Evolutionary conservation across 2,888 invertebrate species (phyloP).

Genomic region (Saturnia pavonia): DNA sequence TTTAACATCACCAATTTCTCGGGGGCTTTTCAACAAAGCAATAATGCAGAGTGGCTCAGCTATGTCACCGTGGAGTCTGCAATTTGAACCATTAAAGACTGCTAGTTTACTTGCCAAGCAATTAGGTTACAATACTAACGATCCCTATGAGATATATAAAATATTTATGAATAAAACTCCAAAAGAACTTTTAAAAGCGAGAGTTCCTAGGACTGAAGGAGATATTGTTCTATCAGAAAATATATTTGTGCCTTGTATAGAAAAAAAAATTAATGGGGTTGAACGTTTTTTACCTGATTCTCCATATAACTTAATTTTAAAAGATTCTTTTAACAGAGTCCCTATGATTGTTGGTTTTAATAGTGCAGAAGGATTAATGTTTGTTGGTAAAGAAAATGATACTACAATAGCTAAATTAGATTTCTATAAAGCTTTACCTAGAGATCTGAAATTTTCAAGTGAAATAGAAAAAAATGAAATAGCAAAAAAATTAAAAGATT

Average conservation of each 20-base stretch:
- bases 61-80: slow-evolving; percentile 67
- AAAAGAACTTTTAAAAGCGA: slow-evolving; percentile 48
- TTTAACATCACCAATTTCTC: slow-evolving; percentile 64
- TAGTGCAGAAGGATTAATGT: slow-evolving; percentile 67
- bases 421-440: slow-evolving; percentile 56
- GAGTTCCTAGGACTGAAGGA: slow-evolving; percentile 62
- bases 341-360: slow-evolving; percentile 69
- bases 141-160: slow-evolving; percentile 56
- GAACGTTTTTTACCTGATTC: slow-evolving; percentile 56
- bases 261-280: slow-evolving; percentile 45
- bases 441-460: slow-evolving; percentile 56
- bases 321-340: slow-evolving; percentile 56
- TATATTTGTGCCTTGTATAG: slow-evolving; percentile 70
- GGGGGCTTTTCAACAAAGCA: slow-evolving; percentile 64
- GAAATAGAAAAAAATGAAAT: slow-evolving; percentile 43
- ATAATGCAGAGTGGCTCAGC: slow-evolving; percentile 72
- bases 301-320: slow-evolving; percentile 58
- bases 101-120: slow-evolving; percentile 56
- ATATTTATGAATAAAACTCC: slow-evolving; percentile 50
- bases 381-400: slow-evolving; percentile 68
- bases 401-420: slow-evolving; percentile 58
- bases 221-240: slow-evolving; percentile 67
- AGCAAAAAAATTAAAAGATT: slow-evolving; percentile 51
- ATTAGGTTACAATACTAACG: slow-evolving; percentile 50
- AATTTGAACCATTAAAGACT: slow-evolving; percentile 60